phyloP scores from a whole-genome alignment of 2,797 vertebrate species.

The Sebastes wilsoni region DNA sequence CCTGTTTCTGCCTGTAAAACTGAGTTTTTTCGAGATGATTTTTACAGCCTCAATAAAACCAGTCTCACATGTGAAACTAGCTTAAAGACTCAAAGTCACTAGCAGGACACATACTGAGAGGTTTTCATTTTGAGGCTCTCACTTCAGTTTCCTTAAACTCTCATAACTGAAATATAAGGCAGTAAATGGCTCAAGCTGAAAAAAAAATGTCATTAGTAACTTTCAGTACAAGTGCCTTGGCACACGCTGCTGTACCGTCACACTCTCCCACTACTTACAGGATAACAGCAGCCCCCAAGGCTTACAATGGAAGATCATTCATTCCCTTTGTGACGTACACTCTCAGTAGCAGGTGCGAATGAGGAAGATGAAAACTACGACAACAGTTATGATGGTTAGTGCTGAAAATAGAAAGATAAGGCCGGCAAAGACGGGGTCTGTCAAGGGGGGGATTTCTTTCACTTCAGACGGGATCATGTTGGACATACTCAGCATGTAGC shows the following conservation, averaged over 20 bases:
- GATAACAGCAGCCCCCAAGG: not conserved
- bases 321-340: not conserved
- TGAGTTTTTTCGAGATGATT: not conserved
- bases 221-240: not conserved
- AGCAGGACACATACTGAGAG: not conserved
- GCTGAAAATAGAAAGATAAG: conserved; percentile 88
- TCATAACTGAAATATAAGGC: not conserved
- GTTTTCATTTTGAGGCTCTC: not conserved
- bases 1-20: not conserved
- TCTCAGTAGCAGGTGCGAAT: conserved; percentile 80
- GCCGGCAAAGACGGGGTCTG: conserved; percentile 84
- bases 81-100: not conserved
- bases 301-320: not conserved
- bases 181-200: conserved; percentile 15
- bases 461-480: conserved; percentile 95
- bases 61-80: not conserved
- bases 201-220: not conserved
- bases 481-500: conserved; percentile 94
- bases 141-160: not conserved
- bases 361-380: conserved; percentile 82
- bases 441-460: conserved; percentile 84
- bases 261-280: not conserved
- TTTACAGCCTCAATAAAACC: not conserved
- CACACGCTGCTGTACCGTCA: conserved; percentile 26
- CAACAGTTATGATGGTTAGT: conserved; percentile 82